Evolutionary conservation across 1,140 invertebrate species (phyloP).

Genomic region (Apis mellifera): DNA sequence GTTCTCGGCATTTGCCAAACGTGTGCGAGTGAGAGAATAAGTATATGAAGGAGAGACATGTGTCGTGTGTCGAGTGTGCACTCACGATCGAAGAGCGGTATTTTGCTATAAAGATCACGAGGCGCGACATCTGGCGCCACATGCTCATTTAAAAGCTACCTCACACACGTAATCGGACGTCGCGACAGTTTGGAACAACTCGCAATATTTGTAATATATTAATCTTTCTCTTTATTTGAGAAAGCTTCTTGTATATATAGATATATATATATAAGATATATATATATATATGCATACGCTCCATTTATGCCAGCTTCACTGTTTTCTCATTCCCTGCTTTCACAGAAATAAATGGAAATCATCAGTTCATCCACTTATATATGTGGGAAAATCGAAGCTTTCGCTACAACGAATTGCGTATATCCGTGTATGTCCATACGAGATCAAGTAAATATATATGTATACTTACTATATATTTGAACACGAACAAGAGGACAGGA

Average conservation of each 20-base stretch:
- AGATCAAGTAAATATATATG: background rate
- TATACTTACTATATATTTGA: too few species aligned
- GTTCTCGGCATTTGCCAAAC: background rate
- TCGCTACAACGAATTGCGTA: background rate
- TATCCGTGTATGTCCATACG: background rate
- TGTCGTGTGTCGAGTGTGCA: background rate
- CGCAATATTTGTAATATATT: conserved; percentile 3
- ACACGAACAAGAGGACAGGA: background rate
- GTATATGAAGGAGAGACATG: background rate
- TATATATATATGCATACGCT: too few species aligned
- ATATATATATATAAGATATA: too few species aligned
- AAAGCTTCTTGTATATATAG: too few species aligned
- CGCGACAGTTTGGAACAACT: conserved; percentile 23
- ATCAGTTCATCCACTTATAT: background rate
- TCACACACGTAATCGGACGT: conserved; percentile 1
- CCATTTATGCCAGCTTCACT: background rate
- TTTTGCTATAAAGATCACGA: conserved; percentile 65
- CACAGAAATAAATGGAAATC: background rate
- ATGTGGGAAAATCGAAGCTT: background rate
- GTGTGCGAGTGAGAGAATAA: background rate
- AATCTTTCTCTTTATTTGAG: too few species aligned
- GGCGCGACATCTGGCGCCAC: conserved; percentile 69
- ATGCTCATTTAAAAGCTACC: conserved; percentile 27
- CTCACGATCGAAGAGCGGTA: background rate
- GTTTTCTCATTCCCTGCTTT: background rate